These are phyloP conservation scores for Agapetus fuscipes DNA, from an alignment of 2,888 invertebrate genomes.

Conservation along the genomic window DNA sequence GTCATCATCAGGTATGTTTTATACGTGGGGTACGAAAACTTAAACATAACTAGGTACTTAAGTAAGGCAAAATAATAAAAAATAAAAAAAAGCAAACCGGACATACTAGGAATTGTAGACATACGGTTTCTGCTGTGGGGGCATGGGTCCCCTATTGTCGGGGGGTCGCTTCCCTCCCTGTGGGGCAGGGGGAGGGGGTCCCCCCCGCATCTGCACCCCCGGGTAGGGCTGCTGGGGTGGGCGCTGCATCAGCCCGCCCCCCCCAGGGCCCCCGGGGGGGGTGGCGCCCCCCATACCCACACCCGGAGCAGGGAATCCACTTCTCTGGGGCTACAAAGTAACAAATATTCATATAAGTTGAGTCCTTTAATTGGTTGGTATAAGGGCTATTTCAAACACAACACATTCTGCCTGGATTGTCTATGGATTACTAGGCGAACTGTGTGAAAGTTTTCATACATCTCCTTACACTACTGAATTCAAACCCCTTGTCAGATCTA, in stretches of 20 bases:
- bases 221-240: conserved; percentile 42
- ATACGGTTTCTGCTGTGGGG: conserved; percentile 54
- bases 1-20: too few species aligned
- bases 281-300: conserved; percentile 37
- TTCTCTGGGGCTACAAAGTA: conserved; percentile 45
- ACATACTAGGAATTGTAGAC: conserved; percentile 23
- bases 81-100: conserved; percentile 15
- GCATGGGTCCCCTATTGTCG: conserved; percentile 50
- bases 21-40: too few species aligned
- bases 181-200: conserved; percentile 47
- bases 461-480: too few species aligned
- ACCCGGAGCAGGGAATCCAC: conserved; percentile 59
- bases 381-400: too few species aligned
- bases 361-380: too few species aligned
- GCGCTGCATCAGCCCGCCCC: conserved; percentile 48
- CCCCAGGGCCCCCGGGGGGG: conserved; percentile 33
- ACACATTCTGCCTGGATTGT: too few species aligned
- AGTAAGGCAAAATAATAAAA: conserved; percentile 16
- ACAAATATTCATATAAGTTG: conserved; percentile 6
- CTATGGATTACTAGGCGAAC: too few species aligned
- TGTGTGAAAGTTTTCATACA: too few species aligned
- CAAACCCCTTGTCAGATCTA: too few species aligned
- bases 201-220: conserved; percentile 45
- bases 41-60: too few species aligned
- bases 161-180: conserved; percentile 49